Conservation (phyloP, 2,113 vertebrate genomes). For the Otocyon megalotis region DNA sequence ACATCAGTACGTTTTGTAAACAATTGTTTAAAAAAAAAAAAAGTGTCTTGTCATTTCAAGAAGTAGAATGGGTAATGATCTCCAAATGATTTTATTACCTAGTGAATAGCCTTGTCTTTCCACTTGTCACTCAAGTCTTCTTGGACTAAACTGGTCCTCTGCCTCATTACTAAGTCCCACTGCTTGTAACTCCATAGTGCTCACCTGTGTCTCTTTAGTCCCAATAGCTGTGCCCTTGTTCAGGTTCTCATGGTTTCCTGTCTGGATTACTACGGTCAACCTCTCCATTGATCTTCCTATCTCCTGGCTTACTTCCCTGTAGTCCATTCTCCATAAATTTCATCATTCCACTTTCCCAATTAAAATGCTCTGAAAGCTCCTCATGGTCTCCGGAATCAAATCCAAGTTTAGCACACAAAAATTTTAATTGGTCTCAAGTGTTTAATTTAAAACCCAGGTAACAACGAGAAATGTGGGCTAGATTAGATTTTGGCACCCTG, state of each 20-base stretch:
- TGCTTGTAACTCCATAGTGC: background rate
- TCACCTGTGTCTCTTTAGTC: background rate
- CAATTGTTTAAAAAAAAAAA: too few species aligned
- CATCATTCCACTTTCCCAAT: background rate
- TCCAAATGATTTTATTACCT: background rate
- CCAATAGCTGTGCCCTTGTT: background rate
- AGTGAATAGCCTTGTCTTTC: background rate
- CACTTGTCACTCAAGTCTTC: background rate
- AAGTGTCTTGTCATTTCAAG: background rate
- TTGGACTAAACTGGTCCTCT: background rate
- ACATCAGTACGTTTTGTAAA: background rate
- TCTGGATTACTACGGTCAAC: background rate
- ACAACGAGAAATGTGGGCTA: background rate
- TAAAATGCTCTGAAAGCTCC: constrained; percentile 48
- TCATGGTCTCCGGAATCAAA: background rate
- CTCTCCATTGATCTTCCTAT: background rate
- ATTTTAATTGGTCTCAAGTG: background rate
- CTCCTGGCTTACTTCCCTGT: background rate
- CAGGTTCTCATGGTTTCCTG: background rate
- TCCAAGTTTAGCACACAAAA: background rate
- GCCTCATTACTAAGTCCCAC: background rate
- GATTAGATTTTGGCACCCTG: background rate
- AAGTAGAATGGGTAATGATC: background rate
- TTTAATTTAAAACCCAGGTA: constrained; percentile 26
- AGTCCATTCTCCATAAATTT: background rate